phyloP scores from a whole-genome alignment of 2,888 invertebrate species.

The Synergus gifuensis region DNA sequence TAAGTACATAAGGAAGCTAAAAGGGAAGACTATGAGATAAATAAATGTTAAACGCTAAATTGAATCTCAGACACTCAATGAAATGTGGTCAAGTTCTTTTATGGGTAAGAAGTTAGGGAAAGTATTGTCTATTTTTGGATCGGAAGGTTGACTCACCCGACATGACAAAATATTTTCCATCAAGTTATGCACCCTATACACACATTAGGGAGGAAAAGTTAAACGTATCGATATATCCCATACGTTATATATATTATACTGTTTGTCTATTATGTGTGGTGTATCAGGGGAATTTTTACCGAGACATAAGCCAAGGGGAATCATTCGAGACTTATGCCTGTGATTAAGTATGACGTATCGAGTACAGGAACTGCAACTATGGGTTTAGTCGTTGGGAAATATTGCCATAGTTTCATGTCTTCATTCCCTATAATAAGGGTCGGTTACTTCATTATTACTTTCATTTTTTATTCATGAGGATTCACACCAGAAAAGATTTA shows the following conservation, averaged over 20 bases:
- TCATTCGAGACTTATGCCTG: conserved; percentile 62
- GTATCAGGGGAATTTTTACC: conserved; percentile 65
- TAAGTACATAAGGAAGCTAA: conserved; percentile 3
- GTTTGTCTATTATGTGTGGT: conserved; percentile 72
- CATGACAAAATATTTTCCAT: conserved; percentile 56
- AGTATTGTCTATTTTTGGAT: conserved; percentile 61
- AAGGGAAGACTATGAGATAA: conserved; percentile 60
- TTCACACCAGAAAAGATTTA: neutral
- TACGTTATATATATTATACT: conserved; percentile 59
- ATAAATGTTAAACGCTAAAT: conserved; percentile 70
- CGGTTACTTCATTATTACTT: neutral
- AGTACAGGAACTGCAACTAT: conserved; percentile 53
- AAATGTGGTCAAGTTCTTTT: conserved; percentile 63
- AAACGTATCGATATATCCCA: conserved; percentile 64
- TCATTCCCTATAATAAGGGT: neutral
- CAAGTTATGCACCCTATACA: conserved; percentile 59
- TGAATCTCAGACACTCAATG: conserved; percentile 71
- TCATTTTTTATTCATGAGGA: neutral
- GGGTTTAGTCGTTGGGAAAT: conserved; percentile 21
- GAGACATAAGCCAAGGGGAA: conserved; percentile 46
- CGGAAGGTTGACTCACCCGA: neutral
- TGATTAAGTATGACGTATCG: conserved; percentile 70
- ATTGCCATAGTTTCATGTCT: conserved; percentile 10
- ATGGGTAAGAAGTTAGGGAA: conserved; percentile 56
- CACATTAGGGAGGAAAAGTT: conserved; percentile 63